Evolutionary conservation across 2,113 vertebrate genomes (phyloP), one percentile per base, ranked within the genome.

Genomic region (Sceloporus undulatus): DNA sequence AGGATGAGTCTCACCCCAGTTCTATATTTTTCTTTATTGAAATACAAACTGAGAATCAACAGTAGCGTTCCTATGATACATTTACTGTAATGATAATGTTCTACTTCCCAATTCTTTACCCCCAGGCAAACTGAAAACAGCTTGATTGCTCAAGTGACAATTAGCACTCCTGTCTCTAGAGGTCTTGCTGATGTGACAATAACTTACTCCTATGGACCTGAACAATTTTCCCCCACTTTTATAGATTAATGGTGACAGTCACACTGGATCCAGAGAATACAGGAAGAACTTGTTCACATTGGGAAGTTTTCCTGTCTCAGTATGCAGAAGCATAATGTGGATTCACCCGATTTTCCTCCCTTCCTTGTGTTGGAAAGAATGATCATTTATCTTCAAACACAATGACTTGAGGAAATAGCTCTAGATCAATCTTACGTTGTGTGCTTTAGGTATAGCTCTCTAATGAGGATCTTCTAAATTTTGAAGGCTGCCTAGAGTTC

Each of bases 131-230:
- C 87, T 86, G 91, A 62, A 93, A 93, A 86, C 92, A 91, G 89
- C 92, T 92, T 91, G 87, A 89, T 91, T 91, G 90, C 93, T 94
- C 93, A 92, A 95, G 86, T 87, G 95, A 95, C 93, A 94, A 95
- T 95, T 95, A 95, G 82, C 92, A 88, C 75, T 87, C 65, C 78
- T n/a, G 93, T 90, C 93, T 70, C 90, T 92, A n/a, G 93, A 93
- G 93, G 86, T 0, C 27, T 74, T 90, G 65, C 83, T 79, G 87
- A 42, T 85, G 86, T 0, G 0, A 40, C 0, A 0, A 0, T 18
- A 84, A 0, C 0, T 29, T 4, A 48, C 82, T 74, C 40, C 21
- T 25, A 78, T 76, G 42, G 86, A 1, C n/a, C 19, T 11, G 56
- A 71, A 56, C 88, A 0, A 2, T 54, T 66, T 42, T 14, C 11